Conservation (phyloP, 2,888 invertebrate species). For the Aelia acuminata region DNA sequence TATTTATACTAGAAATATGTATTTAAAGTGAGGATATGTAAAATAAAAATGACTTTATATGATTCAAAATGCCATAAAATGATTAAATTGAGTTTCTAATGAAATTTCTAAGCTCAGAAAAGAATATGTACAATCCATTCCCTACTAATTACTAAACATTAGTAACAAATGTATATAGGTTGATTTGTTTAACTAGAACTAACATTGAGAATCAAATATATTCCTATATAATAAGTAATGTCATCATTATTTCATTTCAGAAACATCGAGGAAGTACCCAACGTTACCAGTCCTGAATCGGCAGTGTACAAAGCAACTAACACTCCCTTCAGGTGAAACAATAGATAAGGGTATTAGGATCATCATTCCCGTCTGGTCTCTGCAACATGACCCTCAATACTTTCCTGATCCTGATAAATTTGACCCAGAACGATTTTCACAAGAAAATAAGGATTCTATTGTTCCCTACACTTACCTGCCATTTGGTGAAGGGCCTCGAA, state of each 20-base stretch:
- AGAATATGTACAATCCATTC: no score
- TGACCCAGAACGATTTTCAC: constrained; percentile 75
- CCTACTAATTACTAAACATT: no score
- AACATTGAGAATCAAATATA: no score
- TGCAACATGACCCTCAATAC: constrained; percentile 75
- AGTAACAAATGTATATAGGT: no score
- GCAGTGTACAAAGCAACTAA: constrained; percentile 68
- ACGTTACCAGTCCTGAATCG: constrained; percentile 68
- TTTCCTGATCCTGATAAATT: constrained; percentile 77
- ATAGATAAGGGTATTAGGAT: constrained; percentile 69
- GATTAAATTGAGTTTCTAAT: no score
- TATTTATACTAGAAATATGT: no score
- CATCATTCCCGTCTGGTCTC: constrained; percentile 73
- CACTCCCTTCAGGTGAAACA: constrained; percentile 64
- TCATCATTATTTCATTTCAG: constrained; percentile 58
- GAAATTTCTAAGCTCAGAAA: no score
- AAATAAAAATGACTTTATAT: no score
- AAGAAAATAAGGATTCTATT: constrained; percentile 72
- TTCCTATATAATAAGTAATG: no score
- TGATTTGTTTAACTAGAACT: no score
- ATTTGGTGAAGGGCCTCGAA: constrained; percentile 75
- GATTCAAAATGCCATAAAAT: no score
- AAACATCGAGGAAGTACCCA: constrained; percentile 69
- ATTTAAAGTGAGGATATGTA: no score
- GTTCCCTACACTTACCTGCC: constrained; percentile 74